phyloP scores from a whole-genome alignment of 2,888 invertebrate species.

The Eupeodes latifasciatus region DNA sequence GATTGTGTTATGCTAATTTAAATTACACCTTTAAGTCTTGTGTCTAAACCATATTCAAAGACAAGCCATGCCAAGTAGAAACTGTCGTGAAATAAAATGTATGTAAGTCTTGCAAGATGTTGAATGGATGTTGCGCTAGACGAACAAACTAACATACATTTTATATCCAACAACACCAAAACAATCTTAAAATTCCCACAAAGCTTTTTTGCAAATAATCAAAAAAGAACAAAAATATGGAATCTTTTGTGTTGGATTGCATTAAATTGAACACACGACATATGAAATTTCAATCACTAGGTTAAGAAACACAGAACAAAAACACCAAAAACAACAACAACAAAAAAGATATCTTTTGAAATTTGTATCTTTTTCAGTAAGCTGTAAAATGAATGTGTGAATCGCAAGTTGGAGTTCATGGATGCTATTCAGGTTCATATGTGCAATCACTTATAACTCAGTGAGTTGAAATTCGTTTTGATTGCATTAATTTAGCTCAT shows the following conservation, averaged over 20 bases:
- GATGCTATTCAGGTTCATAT: neutral
- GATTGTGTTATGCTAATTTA: slow-evolving; percentile 9
- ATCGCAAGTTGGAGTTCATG: slow-evolving; percentile 11
- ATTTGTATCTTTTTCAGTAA: neutral
- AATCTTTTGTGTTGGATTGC: slow-evolving; percentile 21
- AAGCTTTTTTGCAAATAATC: neutral
- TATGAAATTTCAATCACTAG: slow-evolving; percentile 11
- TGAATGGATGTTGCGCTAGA: slow-evolving; percentile 2
- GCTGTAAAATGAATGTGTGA: neutral
- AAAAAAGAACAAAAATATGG: neutral
- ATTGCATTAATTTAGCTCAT: neutral
- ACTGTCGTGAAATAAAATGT: slow-evolving; percentile 4
- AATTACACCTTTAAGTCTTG: neutral
- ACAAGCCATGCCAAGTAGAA: neutral
- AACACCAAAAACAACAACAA: no score
- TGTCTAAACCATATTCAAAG: neutral
- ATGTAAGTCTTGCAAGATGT: slow-evolving; percentile 5
- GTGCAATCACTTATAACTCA: neutral
- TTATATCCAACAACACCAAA: neutral
- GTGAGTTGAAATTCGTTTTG: neutral
- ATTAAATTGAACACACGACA: slow-evolving; percentile 24
- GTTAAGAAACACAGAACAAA: slow-evolving; percentile 3
- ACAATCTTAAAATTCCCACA: neutral
- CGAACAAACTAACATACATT: neutral
- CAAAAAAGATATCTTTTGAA: slow-evolving; percentile 9